A percentile compares a stretch with the other conserved stretches of the same genome.
Evolutionary conservation across 2,113 vertebrate species (phyloP).

Genomic region (Peromyscus maniculatus): DNA sequence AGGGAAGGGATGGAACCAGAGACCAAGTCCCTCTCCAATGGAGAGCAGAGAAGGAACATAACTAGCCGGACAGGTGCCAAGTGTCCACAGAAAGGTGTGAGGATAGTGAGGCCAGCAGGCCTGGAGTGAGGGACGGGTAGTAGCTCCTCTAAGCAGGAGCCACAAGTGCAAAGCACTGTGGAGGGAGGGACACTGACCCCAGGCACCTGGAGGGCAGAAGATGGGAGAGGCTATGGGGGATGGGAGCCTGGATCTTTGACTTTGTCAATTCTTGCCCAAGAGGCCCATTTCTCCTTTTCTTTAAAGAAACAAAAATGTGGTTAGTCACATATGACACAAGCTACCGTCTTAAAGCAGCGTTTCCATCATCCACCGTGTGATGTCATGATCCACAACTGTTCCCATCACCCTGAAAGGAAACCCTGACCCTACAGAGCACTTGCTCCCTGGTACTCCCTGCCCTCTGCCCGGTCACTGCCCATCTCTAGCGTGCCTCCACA

Average conservation of each 20-base stretch:
- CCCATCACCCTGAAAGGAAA: neutral
- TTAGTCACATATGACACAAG: neutral
- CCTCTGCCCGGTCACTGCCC: no score
- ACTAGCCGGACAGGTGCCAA: rapidly evolving
- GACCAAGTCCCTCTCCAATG: no score
- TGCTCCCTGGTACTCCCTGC: neutral
- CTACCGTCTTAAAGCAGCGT: neutral
- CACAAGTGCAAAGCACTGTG: neutral
- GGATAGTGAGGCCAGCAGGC: neutral
- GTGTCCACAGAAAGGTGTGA: neutral
- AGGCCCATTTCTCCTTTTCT: neutral
- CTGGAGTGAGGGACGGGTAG: neutral
- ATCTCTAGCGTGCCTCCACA: neutral
- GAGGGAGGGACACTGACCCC: neutral
- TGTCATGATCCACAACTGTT: neutral
- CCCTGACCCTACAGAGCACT: neutral
- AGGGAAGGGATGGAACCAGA: neutral
- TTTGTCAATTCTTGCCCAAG: neutral
- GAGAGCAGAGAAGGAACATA: neutral
- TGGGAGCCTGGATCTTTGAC: no score
- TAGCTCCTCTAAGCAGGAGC: neutral
- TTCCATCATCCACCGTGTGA: neutral
- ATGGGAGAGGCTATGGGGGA: neutral
- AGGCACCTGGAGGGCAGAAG: neutral
- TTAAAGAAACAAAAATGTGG: neutral